Conservation (phyloP, 2,113 vertebrate genomes). For the Ailurus styani region DNA sequence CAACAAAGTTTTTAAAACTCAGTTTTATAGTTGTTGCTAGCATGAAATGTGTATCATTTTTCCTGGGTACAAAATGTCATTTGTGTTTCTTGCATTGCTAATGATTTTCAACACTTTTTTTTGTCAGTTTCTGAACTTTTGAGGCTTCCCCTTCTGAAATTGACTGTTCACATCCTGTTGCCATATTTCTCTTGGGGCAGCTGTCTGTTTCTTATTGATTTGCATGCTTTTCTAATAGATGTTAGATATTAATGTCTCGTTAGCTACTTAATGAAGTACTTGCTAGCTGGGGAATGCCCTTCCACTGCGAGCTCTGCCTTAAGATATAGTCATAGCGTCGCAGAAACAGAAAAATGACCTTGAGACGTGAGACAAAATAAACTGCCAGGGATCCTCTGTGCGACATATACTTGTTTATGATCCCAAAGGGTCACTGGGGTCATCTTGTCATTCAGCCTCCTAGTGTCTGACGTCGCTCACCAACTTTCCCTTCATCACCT, state of each 20-base stretch:
- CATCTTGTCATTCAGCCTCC: not conserved
- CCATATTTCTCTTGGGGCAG: not conserved
- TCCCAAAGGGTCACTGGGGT: not conserved
- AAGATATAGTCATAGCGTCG: not conserved
- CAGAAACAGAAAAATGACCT: not conserved
- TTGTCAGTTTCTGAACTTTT: not conserved
- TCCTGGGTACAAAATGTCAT: not conserved
- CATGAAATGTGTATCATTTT: not conserved
- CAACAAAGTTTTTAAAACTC: not conserved
- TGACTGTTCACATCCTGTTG: not conserved
- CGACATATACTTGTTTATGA: not conserved
- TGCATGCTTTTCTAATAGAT: not conserved
- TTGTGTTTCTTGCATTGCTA: slow-evolving; percentile 4
- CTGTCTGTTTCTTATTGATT: not conserved
- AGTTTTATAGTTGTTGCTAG: not conserved
- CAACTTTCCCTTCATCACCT: not conserved
- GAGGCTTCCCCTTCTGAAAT: not conserved
- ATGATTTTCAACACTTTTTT: not conserved
- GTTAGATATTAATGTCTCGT: not conserved
- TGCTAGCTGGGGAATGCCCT: not conserved
- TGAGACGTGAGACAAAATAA: not conserved
- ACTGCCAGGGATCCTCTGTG: not conserved
- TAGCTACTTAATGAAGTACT: not conserved
- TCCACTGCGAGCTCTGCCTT: not conserved
- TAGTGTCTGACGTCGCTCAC: not conserved